Evolutionary conservation across 2,113 vertebrate genomes (phyloP), one percentile per base, ranked within the genome.

Genomic region (Hemichromis elongatus): DNA sequence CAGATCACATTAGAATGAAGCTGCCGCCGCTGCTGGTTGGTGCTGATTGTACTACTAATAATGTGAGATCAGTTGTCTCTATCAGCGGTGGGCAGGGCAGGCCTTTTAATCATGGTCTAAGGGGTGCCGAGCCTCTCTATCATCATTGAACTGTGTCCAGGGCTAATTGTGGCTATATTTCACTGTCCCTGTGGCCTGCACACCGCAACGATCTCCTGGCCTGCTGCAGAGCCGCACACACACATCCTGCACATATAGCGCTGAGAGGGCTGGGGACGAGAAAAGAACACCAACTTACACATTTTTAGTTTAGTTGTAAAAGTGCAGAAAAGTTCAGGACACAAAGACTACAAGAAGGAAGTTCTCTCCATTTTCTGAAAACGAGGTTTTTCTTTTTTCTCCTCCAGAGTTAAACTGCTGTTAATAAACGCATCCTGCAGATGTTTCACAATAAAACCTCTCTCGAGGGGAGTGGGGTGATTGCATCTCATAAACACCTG

Each of bases 131-230:
- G 94, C 95, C 96, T 96, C 97, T 97, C 97, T 97, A 98, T 98
- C 97, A 98, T 98, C 97, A 98, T 97, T 98, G 97, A 98, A 98
- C 98, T 97, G 97, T 97, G 97, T 98, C 97, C 95, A 88, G 94
- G 96, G 97, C 97, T 98, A 98, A 98, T 98, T 98, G 97, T 97
- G 95, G 97, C 97, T 96, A 98, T 98, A 98, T 97, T 97, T 98
- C 97, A 98, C 97, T 98, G 97, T 98, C 98, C 96, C 92, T 86
- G 95, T 94, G 96, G 95, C 95, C 90, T 54, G 88, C 88, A 81
- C 92, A 89, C 88, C 35, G 86, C 93, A 95, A 94, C 93, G 93
- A 95, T 95, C 94, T 77, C 73, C 89, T 88, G 90, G 80, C 53
- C 87, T 83, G 85, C 85, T 77, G 84, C 85, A 87, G 26, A 88